phyloP scores from a whole-genome alignment of 35 echinoderm and acorn worm species.

The Patiria miniata region DNA sequence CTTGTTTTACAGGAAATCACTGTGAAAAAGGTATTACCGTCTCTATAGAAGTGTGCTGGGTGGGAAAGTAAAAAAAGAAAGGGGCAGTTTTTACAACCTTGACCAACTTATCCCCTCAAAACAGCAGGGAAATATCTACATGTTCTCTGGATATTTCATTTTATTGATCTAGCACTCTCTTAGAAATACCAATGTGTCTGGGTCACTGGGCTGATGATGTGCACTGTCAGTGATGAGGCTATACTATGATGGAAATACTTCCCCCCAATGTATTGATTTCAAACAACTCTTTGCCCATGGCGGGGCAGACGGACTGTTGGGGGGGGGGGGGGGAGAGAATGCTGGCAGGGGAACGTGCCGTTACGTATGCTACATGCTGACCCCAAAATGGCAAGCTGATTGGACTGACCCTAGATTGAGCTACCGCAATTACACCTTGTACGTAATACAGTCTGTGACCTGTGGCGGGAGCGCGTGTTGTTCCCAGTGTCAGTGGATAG shows the following conservation, averaged over 20 bases:
- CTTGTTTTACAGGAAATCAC: neutral
- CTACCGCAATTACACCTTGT: too few relatives aligned
- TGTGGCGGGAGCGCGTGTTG: neutral
- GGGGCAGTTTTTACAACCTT: neutral
- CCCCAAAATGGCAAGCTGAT: neutral
- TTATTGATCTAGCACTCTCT: neutral
- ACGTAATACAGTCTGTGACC: neutral
- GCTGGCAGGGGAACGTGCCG: constrained; percentile 4
- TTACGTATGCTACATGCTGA: neutral
- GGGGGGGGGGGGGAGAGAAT: too few relatives aligned
- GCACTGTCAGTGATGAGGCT: neutral
- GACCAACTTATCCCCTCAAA: neutral
- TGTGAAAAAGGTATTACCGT: neutral
- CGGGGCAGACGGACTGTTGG: neutral
- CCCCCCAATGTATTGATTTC: constrained; percentile 19
- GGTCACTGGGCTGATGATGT: constrained; percentile 4
- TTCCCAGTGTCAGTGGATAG: neutral
- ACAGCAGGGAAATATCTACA: constrained; percentile 6
- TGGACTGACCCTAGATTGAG: neutral
- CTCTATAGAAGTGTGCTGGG: neutral
- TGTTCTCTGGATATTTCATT: neutral
- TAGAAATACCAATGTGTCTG: constrained; percentile 8
- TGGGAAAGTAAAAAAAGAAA: neutral
- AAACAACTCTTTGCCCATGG: neutral
- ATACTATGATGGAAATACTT: neutral